Percentiles rank a stretch among this genome's conserved stretches.
Evolutionary conservation across 2,888 invertebrate genomes (phyloP).

Genomic region (Notodonta ziczac): DNA sequence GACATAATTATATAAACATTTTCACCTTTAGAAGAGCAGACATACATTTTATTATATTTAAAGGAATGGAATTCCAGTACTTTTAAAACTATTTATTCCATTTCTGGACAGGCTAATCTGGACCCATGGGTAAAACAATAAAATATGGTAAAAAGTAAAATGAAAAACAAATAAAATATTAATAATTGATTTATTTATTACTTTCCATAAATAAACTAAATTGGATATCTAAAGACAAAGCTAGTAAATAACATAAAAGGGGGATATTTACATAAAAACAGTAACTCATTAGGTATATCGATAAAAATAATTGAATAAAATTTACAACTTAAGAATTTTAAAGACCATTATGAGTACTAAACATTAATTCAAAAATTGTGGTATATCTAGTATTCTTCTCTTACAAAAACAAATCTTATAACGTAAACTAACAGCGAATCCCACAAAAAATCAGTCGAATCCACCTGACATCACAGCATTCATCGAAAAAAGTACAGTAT

Average conservation of each 20-base stretch:
- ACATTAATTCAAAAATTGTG: slow-evolving; percentile 51
- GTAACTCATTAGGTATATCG: slow-evolving; percentile 57
- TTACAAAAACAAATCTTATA: slow-evolving; percentile 48
- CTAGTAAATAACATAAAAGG: slow-evolving; percentile 72
- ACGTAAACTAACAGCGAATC: slow-evolving; percentile 52
- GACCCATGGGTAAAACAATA: slow-evolving; percentile 55
- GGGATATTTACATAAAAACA: slow-evolving; percentile 76
- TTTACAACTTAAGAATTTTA: slow-evolving; percentile 76
- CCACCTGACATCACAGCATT: slow-evolving; percentile 61
- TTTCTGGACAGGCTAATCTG: slow-evolving; percentile 51
- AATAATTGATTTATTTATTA: slow-evolving; percentile 78
- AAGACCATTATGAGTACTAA: slow-evolving; percentile 56
- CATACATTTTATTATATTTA: slow-evolving; percentile 9
- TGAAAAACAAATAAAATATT: slow-evolving; percentile 62
- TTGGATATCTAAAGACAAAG: slow-evolving; percentile 73
- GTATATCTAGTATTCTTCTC: slow-evolving; percentile 47
- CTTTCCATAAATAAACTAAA: slow-evolving; percentile 80
- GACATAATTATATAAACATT: slow-evolving; percentile 7
- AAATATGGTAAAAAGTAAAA: slow-evolving; percentile 43
- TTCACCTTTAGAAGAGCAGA: slow-evolving; percentile 2
- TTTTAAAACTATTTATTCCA: slow-evolving; percentile 45
- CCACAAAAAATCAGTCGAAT: slow-evolving; percentile 65
- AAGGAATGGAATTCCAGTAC: slow-evolving; percentile 17
- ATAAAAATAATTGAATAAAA: slow-evolving; percentile 71
- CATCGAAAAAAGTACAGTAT: slow-evolving; percentile 50